Percentiles rank a stretch among this genome's conserved stretches.
phyloP scores from a whole-genome alignment of 2,888 invertebrate species.

The Hirtodrosophila histrioides region DNA sequence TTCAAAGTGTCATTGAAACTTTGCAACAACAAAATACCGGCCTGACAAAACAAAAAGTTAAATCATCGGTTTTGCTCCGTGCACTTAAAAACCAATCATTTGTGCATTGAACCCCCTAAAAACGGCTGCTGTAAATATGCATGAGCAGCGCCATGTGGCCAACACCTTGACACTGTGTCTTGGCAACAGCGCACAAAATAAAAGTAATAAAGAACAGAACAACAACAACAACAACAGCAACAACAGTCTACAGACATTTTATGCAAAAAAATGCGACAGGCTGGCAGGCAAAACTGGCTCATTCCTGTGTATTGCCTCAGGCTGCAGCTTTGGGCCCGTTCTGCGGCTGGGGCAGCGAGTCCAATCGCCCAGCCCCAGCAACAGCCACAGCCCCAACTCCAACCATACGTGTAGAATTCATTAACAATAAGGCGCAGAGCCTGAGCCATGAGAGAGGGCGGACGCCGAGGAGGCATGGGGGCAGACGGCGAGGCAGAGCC shows the following conservation, averaged over 20 bases:
- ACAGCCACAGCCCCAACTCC: constrained; percentile 15
- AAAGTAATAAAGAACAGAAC: constrained; percentile 47
- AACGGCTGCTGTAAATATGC: constrained; percentile 57
- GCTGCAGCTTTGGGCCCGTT: constrained; percentile 44
- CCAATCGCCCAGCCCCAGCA: constrained; percentile 36
- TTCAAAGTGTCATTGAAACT: constrained; percentile 63
- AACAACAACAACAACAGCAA: constrained; percentile 6
- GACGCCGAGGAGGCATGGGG: not conserved
- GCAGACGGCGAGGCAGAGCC: not conserved
- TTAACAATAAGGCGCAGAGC: constrained; percentile 68
- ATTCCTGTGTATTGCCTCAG: constrained; percentile 9
- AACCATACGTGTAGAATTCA: constrained; percentile 70
- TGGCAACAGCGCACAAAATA: constrained; percentile 50
- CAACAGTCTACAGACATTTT: constrained; percentile 34
- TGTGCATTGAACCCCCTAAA: constrained; percentile 67
- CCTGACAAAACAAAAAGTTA: constrained; percentile 35
- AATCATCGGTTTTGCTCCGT: constrained; percentile 34
- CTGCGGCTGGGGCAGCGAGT: constrained; percentile 10
- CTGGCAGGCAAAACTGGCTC: too few species aligned
- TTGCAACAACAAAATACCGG: constrained; percentile 23
- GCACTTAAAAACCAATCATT: constrained; percentile 67
- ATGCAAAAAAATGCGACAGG: constrained; percentile 38
- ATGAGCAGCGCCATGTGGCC: constrained; percentile 69
- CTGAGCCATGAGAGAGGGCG: not conserved
- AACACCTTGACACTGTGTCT: constrained; percentile 71